phyloP scores from a whole-genome alignment of 1,140 invertebrate species.

The Bombus cullumanus region DNA sequence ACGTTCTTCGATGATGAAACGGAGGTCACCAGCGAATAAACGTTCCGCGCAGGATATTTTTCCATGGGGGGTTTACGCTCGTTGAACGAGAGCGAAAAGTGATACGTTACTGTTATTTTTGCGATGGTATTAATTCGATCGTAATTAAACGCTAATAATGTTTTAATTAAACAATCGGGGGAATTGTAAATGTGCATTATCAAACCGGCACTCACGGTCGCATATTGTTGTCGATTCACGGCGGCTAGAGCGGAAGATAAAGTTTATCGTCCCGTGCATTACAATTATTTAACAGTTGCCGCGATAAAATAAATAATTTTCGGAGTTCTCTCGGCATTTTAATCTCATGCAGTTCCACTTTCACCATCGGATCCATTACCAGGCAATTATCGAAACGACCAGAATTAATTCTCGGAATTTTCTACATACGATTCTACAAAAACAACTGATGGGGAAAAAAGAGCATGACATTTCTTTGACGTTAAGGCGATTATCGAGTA shows the following conservation, averaged over 20 bases:
- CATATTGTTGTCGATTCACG: neutral
- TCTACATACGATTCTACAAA: neutral
- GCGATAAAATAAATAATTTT: conserved; percentile 17
- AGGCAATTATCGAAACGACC: neutral
- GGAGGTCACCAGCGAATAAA: neutral
- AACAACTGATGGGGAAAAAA: too few relatives aligned
- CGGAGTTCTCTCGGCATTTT: neutral
- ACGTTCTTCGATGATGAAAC: neutral
- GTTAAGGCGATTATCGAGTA: too few relatives aligned
- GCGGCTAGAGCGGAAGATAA: neutral
- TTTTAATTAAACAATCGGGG: conserved; percentile 30
- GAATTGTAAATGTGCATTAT: conserved; percentile 35
- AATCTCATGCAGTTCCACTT: neutral
- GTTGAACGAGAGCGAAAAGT: neutral
- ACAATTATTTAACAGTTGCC: conserved; percentile 3
- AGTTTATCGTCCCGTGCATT: neutral
- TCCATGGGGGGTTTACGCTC: neutral
- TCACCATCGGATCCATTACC: neutral
- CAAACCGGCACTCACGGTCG: neutral
- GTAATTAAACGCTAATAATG: conserved; percentile 29
- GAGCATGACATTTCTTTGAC: too few relatives aligned
- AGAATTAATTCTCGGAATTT: neutral
- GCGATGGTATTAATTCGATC: neutral
- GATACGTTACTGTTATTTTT: conserved; percentile 21
- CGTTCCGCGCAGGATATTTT: neutral